Evolutionary conservation across 2,888 invertebrate species (phyloP), one percentile per base, ranked within the genome.

Genomic region (Reticulitermes lucifugus): DNA sequence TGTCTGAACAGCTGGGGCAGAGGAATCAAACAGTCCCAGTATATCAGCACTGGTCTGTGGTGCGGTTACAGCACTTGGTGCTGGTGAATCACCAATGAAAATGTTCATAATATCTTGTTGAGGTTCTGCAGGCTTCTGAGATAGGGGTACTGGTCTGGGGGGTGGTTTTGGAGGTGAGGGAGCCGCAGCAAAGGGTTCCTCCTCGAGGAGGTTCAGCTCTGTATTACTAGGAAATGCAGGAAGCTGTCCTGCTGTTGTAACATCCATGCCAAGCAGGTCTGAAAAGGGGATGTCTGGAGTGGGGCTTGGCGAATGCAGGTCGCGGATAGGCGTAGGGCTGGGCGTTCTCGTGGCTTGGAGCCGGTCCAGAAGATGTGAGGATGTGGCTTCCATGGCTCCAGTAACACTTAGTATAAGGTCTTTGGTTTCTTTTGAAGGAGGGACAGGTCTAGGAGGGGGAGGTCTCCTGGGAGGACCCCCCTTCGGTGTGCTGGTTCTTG

Each of bases 311-410:
- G 97, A 96, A 89, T 96, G 96, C 18, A 96, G 92, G 88, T 96
- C 96, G 73, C 95, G 92, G 92, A 96, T 96, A 18, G 96, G 95
- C 0, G 97, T 96, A 0, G 97, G 97, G 90, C 97, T 97, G 0
- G 97, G 97, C 0, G 96, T 96, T 87, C 97, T 93, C 0, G 97
- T 97, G 9, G 95, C 96, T 83, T 97, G 96, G 86, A 97, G 94
- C 86, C 97, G 94, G 88, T 97, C 96, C 85, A 97, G 91, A 83
- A 98, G 91, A 89, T 96, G 95, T 6, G 96, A 95, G 88, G 97
- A 97, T 0, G 97, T 96, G 82, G 96, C 96, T 89, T 98, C 97
- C 94, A 97, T 94, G 85, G 96, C 96, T 2, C 96, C 97, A 65
- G 97, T 97, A 1, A 97, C 97, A 59, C 96, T 96, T 88, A 96